These are phyloP conservation scores for Dermatophagoides farinae DNA, from an alignment of 1,140 invertebrate species.

Conservation along the genomic window DNA sequence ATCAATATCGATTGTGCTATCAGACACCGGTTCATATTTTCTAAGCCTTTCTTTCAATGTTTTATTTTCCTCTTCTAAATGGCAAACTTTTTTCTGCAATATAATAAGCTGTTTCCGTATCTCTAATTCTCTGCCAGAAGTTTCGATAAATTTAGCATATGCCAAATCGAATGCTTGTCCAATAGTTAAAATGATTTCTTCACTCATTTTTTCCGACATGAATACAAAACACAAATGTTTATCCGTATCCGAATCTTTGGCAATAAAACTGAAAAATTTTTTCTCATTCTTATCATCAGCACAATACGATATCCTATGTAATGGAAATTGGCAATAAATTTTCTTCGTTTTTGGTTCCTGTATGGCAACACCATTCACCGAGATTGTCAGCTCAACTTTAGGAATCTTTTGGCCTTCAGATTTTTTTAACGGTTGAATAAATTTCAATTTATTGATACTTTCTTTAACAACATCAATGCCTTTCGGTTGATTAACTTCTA, in stretches of 20 bases:
- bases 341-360: constrained; percentile 51
- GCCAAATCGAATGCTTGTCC: constrained; percentile 92
- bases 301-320: constrained; percentile 94
- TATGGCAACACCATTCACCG: constrained; percentile 82
- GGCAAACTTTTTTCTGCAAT: constrained; percentile 47
- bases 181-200: constrained; percentile 87
- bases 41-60: constrained; percentile 40
- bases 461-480: constrained; percentile 92
- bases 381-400: constrained; percentile 74
- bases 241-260: constrained; percentile 59
- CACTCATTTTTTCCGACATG: constrained; percentile 81
- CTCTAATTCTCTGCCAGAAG: constrained; percentile 50
- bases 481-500: constrained; percentile 79
- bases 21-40: constrained; percentile 10
- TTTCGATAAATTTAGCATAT: constrained; percentile 59
- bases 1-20: not conserved
- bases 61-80: constrained; percentile 46
- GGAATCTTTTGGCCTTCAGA: constrained; percentile 73
- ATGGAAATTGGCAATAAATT: constrained; percentile 77
- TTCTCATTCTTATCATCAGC: constrained; percentile 94
- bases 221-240: constrained; percentile 88
- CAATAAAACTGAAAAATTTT: constrained; percentile 89
- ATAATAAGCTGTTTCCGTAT: constrained; percentile 44
- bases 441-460: constrained; percentile 79
- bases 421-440: constrained; percentile 75